Evolutionary conservation across 2,888 invertebrate genomes (phyloP).

Genomic region (Lithosia quadra): DNA sequence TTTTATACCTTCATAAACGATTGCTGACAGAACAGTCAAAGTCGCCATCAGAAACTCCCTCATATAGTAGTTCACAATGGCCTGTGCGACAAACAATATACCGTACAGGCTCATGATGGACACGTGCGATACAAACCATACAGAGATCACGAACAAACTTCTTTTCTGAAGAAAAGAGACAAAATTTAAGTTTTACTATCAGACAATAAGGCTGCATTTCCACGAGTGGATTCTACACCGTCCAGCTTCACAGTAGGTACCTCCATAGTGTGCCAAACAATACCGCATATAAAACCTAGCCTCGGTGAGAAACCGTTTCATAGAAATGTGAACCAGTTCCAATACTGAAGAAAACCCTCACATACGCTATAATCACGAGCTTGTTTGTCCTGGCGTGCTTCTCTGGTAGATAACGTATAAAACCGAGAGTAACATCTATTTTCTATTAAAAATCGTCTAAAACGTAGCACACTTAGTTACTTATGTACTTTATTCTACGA

Average conservation of each 20-base stretch:
- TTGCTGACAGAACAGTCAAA: slow-evolving; percentile 44
- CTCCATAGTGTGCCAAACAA: too few species aligned
- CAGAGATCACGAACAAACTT: slow-evolving; percentile 54
- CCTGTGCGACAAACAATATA: slow-evolving; percentile 56
- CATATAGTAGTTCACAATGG: slow-evolving; percentile 36
- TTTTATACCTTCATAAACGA: slow-evolving; percentile 52
- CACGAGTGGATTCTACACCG: too few species aligned
- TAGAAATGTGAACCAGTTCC: not conserved
- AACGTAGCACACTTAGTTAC: too few species aligned
- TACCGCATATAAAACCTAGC: too few species aligned
- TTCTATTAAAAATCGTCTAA: too few species aligned
- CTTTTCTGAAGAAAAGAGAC: slow-evolving; percentile 49
- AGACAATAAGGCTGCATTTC: too few species aligned
- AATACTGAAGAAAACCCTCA: not conserved
- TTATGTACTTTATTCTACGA: too few species aligned
- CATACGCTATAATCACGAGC: too few species aligned
- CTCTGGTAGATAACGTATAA: too few species aligned
- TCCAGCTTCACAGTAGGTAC: too few species aligned
- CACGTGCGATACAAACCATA: slow-evolving; percentile 74
- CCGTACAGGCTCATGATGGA: slow-evolving; percentile 61
- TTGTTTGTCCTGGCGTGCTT: too few species aligned
- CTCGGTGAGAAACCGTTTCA: not conserved
- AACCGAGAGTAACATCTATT: too few species aligned
- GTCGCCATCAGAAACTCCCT: slow-evolving; percentile 38
- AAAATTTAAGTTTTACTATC: not conserved